Evolutionary conservation across 2,888 invertebrate genomes (phyloP).

Genomic region (Drosophila tripunctata): DNA sequence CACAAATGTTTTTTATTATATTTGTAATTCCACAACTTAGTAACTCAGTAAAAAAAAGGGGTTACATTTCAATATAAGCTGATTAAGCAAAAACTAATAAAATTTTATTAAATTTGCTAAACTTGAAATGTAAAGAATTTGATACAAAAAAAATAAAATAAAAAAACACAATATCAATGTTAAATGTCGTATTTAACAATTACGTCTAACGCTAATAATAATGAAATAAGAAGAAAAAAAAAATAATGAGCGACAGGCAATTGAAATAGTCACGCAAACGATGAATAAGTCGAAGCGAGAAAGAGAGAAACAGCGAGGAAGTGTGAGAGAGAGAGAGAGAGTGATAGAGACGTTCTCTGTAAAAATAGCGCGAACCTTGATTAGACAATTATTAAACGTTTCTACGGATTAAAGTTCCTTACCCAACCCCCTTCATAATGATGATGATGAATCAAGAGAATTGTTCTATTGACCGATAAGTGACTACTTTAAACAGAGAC

Average conservation of each 20-base stretch:
- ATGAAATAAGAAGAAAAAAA: conserved; percentile 6
- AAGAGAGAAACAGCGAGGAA: not conserved
- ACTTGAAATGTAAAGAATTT: conserved; percentile 5
- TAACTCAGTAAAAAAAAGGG: too few species aligned
- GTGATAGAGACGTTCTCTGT: not conserved
- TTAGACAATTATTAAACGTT: conserved; percentile 21
- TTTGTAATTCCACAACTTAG: too few species aligned
- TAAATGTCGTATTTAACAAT: conserved; percentile 36
- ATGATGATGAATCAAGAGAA: conserved; percentile 7
- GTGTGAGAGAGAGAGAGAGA: not conserved
- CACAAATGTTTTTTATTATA: not conserved
- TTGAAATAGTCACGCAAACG: conserved; percentile 60
- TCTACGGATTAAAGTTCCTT: not conserved
- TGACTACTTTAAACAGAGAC: not conserved
- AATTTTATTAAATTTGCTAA: not conserved
- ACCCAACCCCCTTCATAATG: not conserved
- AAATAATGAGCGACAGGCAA: conserved; percentile 25
- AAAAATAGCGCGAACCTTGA: conserved; percentile 8
- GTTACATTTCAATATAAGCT: not conserved
- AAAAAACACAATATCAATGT: conserved; percentile 5
- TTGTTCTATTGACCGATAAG: conserved; percentile 16
- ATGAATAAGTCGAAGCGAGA: not conserved
- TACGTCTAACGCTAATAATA: conserved; percentile 33
- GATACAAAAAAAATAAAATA: too few species aligned
- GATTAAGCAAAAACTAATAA: not conserved